These are phyloP conservation scores for Chrosomus eos DNA, from an alignment of 2,797 vertebrate species.

Conservation along the genomic window DNA sequence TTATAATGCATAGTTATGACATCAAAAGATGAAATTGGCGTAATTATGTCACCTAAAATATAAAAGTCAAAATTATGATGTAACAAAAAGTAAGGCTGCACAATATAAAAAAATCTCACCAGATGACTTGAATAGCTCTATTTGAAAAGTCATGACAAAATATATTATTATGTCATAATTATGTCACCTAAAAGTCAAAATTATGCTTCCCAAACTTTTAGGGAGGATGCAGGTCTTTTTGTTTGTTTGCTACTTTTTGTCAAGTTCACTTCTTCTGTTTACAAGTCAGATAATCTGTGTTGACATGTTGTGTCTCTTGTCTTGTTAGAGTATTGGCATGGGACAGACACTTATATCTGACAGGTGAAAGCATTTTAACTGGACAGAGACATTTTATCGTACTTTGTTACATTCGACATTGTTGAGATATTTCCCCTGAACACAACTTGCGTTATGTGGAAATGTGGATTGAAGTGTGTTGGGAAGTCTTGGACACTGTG, in stretches of 20 bases:
- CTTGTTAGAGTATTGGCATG: neutral
- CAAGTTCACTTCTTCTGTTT: neutral
- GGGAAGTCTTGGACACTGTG: constrained; percentile 61
- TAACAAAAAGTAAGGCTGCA: neutral
- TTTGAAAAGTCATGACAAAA: no score
- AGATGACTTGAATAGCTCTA: no score
- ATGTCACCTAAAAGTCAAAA: no score
- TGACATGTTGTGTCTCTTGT: neutral
- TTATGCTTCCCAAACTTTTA: neutral
- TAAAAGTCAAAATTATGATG: neutral
- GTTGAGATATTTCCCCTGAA: neutral
- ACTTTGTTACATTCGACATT: constrained; percentile 7
- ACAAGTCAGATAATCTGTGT: neutral
- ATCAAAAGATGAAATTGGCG: neutral
- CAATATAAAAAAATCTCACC: no score
- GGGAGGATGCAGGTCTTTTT: neutral
- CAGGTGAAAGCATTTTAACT: neutral
- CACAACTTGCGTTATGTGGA: neutral
- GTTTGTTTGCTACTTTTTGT: no score
- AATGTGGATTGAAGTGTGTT: constrained; percentile 24
- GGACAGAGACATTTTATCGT: constrained; percentile 20
- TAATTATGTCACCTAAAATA: neutral
- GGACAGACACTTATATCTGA: neutral
- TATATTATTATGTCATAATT: no score
- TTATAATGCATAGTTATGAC: neutral